A percentile compares a stretch with the other conserved stretches of the same genome.
phyloP scores from a whole-genome alignment of 2,888 invertebrate genomes.

The Melanostoma mellinum region DNA sequence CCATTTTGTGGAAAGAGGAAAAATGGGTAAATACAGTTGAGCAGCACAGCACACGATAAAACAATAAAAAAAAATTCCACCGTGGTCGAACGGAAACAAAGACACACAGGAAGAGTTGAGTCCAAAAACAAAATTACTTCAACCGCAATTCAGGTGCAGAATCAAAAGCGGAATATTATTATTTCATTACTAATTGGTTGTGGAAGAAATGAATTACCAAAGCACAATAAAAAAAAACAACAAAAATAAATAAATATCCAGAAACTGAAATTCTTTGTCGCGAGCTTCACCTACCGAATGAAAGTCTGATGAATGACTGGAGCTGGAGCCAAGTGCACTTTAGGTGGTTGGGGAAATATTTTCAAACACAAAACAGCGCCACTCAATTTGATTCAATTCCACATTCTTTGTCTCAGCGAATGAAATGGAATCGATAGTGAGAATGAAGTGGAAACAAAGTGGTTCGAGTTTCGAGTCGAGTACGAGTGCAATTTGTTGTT shows the following conservation, averaged over 20 bases:
- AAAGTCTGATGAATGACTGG: constrained; percentile 67
- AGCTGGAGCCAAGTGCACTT: constrained; percentile 4
- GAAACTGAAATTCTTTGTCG: not conserved
- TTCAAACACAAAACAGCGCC: constrained; percentile 1
- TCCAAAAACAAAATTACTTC: too few relatives aligned
- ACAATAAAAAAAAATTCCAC: constrained; percentile 18
- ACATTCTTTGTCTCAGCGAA: not conserved
- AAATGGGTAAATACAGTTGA: constrained; percentile 33
- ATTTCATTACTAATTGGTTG: too few relatives aligned
- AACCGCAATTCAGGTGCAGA: too few relatives aligned
- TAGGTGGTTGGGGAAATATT: constrained; percentile 13
- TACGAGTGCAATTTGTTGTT: constrained; percentile 30
- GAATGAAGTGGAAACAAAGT: constrained; percentile 17
- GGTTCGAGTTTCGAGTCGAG: too few relatives aligned
- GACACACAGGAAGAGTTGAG: too few relatives aligned
- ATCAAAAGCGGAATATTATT: too few relatives aligned
- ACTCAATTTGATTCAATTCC: constrained; percentile 4
- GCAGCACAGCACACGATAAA: constrained; percentile 20
- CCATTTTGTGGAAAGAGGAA: constrained; percentile 58
- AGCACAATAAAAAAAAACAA: not conserved
- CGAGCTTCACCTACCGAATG: constrained; percentile 48
- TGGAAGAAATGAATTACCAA: too few relatives aligned
- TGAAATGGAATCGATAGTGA: not conserved
- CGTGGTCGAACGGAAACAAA: constrained; percentile 5
- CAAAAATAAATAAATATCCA: not conserved